Evolutionary conservation across 2,113 vertebrate genomes (phyloP).

Genomic region (Gasterosteus nipponicus): DNA sequence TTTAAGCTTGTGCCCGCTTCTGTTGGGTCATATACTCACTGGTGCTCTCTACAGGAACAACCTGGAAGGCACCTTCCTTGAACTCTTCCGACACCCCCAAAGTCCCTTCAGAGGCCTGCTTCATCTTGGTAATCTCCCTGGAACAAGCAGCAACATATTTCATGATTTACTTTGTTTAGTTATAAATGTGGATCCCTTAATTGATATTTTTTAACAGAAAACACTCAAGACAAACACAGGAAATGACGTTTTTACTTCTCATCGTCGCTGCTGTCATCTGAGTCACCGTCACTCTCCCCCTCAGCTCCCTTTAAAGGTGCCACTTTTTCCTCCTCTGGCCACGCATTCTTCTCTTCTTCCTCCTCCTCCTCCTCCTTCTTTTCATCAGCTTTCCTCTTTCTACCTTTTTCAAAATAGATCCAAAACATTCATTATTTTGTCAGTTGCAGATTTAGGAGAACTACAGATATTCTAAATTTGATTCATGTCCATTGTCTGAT

Average conservation of each 20-base stretch:
- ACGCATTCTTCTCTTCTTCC: constrained; percentile 23
- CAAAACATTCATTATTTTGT: neutral
- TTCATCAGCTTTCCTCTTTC: constrained; percentile 71
- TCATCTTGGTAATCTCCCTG: constrained; percentile 79
- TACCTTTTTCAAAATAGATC: constrained; percentile 51
- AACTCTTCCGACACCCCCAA: constrained; percentile 5
- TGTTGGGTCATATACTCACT: constrained; percentile 81
- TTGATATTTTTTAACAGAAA: neutral
- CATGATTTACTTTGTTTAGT: neutral
- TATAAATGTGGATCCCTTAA: neutral
- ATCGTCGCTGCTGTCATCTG: constrained; percentile 85
- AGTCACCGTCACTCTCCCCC: constrained; percentile 71
- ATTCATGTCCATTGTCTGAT: neutral
- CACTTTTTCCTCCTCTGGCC: constrained; percentile 47
- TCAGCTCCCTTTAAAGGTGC: constrained; percentile 59
- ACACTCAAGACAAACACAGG: neutral
- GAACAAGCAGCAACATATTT: neutral
- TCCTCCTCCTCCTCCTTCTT: constrained; percentile 33
- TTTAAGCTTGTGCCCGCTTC: neutral
- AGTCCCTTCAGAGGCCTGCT: constrained; percentile 4
- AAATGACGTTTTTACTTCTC: constrained; percentile 79
- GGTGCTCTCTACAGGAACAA: constrained; percentile 90
- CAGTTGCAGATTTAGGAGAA: neutral
- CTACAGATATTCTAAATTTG: neutral
- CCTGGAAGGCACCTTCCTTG: constrained; percentile 82